These are phyloP conservation scores for Loris lydekkerianus DNA, from an alignment of 2,797 vertebrate genomes.

Conservation along the genomic window DNA sequence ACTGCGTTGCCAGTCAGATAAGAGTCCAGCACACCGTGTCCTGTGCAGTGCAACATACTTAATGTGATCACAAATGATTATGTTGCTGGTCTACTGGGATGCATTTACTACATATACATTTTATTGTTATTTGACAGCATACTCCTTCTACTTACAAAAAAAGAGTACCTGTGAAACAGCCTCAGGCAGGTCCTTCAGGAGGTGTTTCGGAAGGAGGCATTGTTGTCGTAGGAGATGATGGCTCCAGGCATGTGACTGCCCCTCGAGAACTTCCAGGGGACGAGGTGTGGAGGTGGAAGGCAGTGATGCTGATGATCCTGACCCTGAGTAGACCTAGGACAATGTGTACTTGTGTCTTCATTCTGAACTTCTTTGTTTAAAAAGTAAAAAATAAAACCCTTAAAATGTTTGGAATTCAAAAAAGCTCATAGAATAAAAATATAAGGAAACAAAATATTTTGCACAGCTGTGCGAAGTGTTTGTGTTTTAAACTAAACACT, in stretches of 20 bases:
- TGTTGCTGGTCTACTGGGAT: neutral
- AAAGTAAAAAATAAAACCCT: neutral
- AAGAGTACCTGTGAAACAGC: neutral
- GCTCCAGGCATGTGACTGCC: fast-evolving
- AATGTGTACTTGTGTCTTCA: neutral
- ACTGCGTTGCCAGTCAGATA: neutral
- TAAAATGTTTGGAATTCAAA: neutral
- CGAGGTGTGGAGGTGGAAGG: neutral
- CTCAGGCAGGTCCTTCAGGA: neutral
- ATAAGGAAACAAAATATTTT: neutral
- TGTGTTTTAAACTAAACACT: neutral
- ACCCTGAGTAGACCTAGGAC: neutral
- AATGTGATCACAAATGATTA: neutral
- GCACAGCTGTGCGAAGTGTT: neutral
- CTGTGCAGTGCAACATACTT: neutral
- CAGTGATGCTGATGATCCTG: neutral
- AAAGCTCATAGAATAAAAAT: neutral
- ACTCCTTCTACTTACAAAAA: neutral
- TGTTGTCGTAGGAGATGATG: neutral
- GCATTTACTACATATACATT: neutral
- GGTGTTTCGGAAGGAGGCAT: neutral
- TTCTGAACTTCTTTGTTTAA: neutral
- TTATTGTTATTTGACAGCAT: neutral
- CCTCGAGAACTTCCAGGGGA: neutral
- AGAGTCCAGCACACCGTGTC: neutral